These are phyloP conservation scores for Temnothorax longispinosus DNA, from an alignment of 1,140 invertebrate species.

Conservation along the genomic window DNA sequence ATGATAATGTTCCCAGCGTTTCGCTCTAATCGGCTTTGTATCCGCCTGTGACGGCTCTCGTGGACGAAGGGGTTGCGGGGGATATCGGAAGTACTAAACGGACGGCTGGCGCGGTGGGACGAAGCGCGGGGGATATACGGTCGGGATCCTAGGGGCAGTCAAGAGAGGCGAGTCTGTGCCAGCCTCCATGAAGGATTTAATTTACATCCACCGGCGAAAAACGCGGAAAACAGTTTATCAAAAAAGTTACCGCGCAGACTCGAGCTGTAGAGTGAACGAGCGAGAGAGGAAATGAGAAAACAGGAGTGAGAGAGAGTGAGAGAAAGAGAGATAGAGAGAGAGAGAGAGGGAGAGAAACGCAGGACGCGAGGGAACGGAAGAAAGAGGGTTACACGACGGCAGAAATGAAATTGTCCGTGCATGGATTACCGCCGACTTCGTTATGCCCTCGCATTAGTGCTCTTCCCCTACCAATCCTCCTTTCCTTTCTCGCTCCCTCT, in stretches of 20 bases:
- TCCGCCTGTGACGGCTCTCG: conserved; percentile 70
- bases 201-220: conserved; percentile 82
- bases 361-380: conserved; percentile 65
- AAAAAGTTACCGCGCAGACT: conserved; percentile 80
- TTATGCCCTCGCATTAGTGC: conserved; percentile 73
- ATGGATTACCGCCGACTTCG: conserved; percentile 77
- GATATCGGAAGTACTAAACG: conserved; percentile 56
- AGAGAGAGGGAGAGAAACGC: conserved; percentile 33
- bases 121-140: conserved; percentile 32
- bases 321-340: neutral
- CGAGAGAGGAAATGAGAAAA: conserved; percentile 9
- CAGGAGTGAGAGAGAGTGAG: neutral
- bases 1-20: conserved; percentile 79
- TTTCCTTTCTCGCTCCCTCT: conserved; percentile 41
- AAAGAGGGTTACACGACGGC: conserved; percentile 69
- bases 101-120: neutral
- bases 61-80: conserved; percentile 57
- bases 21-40: conserved; percentile 81
- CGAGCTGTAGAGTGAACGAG: conserved; percentile 48
- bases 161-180: conserved; percentile 66
- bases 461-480: conserved; percentile 41
- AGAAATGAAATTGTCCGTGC: conserved; percentile 76
- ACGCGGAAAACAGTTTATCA: conserved; percentile 83
- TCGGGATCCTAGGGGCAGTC: conserved; percentile 69
- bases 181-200: conserved; percentile 81